A percentile compares a stretch with the other conserved stretches of the same genome.
phyloP scores from a whole-genome alignment of 2,797 vertebrate species.

The Melanotaenia trifasciata region DNA sequence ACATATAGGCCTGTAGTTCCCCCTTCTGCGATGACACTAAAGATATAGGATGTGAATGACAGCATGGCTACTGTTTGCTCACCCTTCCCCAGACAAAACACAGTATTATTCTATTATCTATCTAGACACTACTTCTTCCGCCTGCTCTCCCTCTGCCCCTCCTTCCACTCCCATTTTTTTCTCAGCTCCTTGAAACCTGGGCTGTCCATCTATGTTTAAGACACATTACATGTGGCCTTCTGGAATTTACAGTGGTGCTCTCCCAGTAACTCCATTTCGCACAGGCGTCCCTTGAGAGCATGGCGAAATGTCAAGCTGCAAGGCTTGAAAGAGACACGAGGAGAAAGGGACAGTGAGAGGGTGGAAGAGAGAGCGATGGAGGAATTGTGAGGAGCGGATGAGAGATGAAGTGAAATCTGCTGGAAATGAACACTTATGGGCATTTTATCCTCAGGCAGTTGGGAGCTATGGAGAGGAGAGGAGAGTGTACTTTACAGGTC shows the following conservation, averaged over 20 bases:
- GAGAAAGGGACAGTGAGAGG: conserved; percentile 66
- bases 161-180: background rate
- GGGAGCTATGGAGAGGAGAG: conserved; percentile 80
- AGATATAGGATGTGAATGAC: conserved; percentile 98
- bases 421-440: conserved; percentile 97
- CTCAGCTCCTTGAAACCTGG: conserved; percentile 85
- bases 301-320: conserved; percentile 97
- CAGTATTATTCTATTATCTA: conserved; percentile 99
- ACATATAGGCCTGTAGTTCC: conserved; percentile 95
- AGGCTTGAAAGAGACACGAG: conserved; percentile 76
- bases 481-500: conserved; percentile 19
- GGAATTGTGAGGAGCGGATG: conserved; percentile 59
- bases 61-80: conserved; percentile 92
- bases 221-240: conserved; percentile 98
- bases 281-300: conserved; percentile 93
- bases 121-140: conserved; percentile 80
- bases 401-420: conserved; percentile 89
- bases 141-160: conserved; percentile 27
- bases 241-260: conserved; percentile 99
- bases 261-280: conserved; percentile 98
- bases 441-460: conserved; percentile 91
- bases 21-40: conserved; percentile 95
- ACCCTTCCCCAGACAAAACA: conserved; percentile 94
- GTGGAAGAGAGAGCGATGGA: conserved; percentile 33
- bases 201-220: conserved; percentile 99